A percentile compares a stretch with the other conserved stretches of the same genome.
phyloP scores from a whole-genome alignment of 2,797 vertebrate species.

The Notamacropus eugenii region DNA sequence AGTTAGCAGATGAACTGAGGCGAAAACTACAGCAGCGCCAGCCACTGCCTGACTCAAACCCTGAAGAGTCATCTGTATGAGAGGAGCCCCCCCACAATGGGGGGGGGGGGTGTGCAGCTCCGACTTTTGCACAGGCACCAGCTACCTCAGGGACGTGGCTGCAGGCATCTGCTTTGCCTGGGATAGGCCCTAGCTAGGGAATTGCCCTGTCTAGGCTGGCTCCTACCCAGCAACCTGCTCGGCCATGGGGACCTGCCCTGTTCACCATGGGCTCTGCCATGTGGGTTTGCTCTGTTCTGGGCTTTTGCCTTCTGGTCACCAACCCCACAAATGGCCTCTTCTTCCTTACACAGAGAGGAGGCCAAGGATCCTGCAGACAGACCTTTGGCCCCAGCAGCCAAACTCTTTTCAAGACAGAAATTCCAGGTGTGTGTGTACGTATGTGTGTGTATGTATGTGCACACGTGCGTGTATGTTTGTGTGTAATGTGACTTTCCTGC shows the following conservation, averaged over 20 bases:
- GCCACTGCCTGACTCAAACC: conserved; percentile 95
- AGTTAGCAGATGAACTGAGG: conserved; percentile 95
- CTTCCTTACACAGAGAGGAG: conserved; percentile 59
- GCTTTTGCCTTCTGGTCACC: conserved; percentile 53
- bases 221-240: conserved; percentile 9
- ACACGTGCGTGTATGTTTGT: neutral
- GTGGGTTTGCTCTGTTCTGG: conserved; percentile 56
- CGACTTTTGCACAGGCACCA: conserved; percentile 69
- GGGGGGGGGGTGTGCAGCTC: conserved; percentile 52
- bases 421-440: conserved; percentile 44
- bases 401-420: conserved; percentile 68
- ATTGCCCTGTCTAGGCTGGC: neutral
- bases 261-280: conserved; percentile 77
- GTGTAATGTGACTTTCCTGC: conserved; percentile 30
- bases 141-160: conserved; percentile 83
- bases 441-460: neutral
- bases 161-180: conserved; percentile 58
- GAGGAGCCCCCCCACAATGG: neutral
- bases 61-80: conserved; percentile 97
- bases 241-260: conserved; percentile 70
- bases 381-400: conserved; percentile 70
- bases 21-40: conserved; percentile 96
- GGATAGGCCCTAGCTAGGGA: conserved; percentile 53
- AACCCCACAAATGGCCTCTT: conserved; percentile 44
- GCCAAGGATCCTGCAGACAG: conserved; percentile 59